A percentile compares a stretch with the other conserved stretches of the same genome.
Evolutionary conservation across 2,113 vertebrate genomes (phyloP).

Genomic region (Vombatus ursinus): DNA sequence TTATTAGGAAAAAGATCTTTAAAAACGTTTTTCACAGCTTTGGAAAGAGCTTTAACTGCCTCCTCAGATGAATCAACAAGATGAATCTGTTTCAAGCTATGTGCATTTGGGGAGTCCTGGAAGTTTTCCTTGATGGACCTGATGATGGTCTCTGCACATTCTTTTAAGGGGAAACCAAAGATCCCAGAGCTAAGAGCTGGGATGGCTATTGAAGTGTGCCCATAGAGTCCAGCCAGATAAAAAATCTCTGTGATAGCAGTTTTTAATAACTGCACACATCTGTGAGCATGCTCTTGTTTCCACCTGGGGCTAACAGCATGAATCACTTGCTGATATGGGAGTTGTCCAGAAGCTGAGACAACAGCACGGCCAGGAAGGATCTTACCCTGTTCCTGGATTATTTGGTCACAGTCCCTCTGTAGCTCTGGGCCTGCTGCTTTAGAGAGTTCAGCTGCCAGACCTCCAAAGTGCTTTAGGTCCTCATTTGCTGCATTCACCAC

Average conservation of each 20-base stretch:
- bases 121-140: constrained; percentile 84
- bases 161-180: constrained; percentile 82
- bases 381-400: constrained; percentile 42
- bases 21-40: constrained; percentile 79
- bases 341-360: constrained; percentile 79
- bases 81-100: constrained; percentile 84
- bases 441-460: constrained; percentile 81
- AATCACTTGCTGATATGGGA: constrained; percentile 86
- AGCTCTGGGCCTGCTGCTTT: constrained; percentile 86
- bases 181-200: constrained; percentile 86
- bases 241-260: constrained; percentile 83
- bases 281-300: not conserved
- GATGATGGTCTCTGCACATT: constrained; percentile 82
- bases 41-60: constrained; percentile 75
- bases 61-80: constrained; percentile 82
- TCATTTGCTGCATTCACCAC: constrained; percentile 85
- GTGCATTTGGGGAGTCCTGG: constrained; percentile 42
- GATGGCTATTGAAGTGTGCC: constrained; percentile 86
- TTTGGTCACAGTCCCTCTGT: constrained; percentile 81
- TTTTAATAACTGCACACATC: constrained; percentile 71
- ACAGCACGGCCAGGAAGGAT: constrained; percentile 74
- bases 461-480: constrained; percentile 76
- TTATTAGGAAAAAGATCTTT: not conserved
- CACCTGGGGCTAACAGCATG: constrained; percentile 87
- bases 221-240: constrained; percentile 73